Percentiles rank a stretch among this genome's conserved stretches.
Conservation (phyloP, 2,888 invertebrate species). For the Cephus pulcher region DNA sequence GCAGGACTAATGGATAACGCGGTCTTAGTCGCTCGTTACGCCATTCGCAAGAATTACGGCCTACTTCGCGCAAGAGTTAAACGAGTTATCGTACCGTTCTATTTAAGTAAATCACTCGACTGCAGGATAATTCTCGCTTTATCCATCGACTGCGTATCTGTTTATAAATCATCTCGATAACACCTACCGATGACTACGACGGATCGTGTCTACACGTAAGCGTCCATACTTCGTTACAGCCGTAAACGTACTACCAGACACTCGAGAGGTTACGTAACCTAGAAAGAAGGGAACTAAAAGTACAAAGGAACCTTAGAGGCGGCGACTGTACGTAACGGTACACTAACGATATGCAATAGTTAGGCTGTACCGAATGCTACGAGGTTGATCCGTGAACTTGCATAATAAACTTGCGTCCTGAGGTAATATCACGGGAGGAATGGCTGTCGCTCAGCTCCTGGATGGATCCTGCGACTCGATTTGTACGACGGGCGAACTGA, state of each 20-base stretch:
- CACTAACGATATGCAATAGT: not conserved
- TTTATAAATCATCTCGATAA: not conserved
- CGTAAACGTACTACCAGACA: not conserved
- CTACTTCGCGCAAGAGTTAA: not conserved
- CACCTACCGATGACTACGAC: not conserved
- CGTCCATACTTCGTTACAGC: not conserved
- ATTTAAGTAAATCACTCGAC: not conserved
- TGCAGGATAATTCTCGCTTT: not conserved
- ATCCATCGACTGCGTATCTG: not conserved
- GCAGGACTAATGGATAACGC: conserved; percentile 20
- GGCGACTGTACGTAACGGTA: not conserved
- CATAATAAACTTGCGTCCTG: not conserved
- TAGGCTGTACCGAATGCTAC: not conserved
- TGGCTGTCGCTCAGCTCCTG: not conserved
- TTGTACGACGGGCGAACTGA: conserved; percentile 20
- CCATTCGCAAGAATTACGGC: not conserved
- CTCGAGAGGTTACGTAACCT: not conserved
- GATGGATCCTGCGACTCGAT: not conserved
- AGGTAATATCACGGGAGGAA: not conserved
- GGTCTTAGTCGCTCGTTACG: conserved; percentile 2
- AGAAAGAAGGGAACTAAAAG: not conserved
- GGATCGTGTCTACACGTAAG: not conserved
- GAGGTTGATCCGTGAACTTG: not conserved
- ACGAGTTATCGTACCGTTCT: not conserved
- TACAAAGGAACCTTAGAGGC: not conserved